Evolutionary conservation across 2,113 vertebrate genomes (phyloP).

Genomic region (Rhea pennata): DNA sequence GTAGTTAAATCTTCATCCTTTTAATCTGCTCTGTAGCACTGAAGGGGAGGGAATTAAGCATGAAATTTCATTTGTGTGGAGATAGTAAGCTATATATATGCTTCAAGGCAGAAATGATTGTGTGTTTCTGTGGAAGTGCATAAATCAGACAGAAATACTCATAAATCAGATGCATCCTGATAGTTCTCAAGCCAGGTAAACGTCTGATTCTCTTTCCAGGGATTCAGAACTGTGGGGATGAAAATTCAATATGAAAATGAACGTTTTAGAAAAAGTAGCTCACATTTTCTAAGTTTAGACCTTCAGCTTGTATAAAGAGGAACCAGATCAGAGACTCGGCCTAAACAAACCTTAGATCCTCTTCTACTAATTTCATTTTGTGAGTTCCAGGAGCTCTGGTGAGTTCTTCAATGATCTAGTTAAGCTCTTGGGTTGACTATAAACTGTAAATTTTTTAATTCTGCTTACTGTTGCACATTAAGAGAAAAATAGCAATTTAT

Average conservation of each 20-base stretch:
- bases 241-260: neutral
- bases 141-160: neutral
- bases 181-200: neutral
- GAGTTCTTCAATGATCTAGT: neutral
- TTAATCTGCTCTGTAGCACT: neutral
- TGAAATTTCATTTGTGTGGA: neutral
- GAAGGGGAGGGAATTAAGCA: neutral
- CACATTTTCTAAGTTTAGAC: neutral
- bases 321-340: neutral
- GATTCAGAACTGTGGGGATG: neutral
- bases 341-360: neutral
- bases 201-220: neutral
- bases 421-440: neutral
- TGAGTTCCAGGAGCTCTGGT: neutral
- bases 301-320: neutral
- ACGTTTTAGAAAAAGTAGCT: neutral
- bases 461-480: neutral
- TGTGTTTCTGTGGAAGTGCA: neutral
- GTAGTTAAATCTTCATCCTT: neutral
- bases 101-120: neutral
- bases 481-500: neutral
- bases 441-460: neutral
- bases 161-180: neutral
- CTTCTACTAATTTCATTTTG: neutral
- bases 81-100: neutral